Conservation (phyloP, 2,888 invertebrate species). For the Phaedon cochleariae region DNA sequence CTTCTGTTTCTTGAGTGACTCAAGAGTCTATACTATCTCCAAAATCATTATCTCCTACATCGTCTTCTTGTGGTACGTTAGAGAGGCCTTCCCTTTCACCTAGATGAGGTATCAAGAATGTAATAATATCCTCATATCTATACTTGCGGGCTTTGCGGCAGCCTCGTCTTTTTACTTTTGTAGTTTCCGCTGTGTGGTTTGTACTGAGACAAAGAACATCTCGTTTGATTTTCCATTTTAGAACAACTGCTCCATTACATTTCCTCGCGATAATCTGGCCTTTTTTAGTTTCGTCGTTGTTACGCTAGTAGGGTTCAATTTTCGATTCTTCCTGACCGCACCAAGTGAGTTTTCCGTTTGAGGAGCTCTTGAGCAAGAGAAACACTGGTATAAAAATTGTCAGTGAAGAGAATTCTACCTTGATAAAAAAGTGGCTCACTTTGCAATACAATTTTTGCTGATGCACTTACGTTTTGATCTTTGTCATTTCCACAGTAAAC, state of each 20-base stretch:
- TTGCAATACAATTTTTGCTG: constrained; percentile 20
- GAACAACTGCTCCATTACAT: constrained; percentile 6
- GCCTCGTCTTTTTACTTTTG: constrained; percentile 29
- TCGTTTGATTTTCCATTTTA: constrained; percentile 8
- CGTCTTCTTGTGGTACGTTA: too few relatives aligned
- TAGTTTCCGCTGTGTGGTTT: constrained; percentile 8
- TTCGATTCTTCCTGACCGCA: constrained; percentile 31
- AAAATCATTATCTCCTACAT: too few relatives aligned
- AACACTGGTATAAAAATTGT: constrained; percentile 34
- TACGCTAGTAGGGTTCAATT: constrained; percentile 26
- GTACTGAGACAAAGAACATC: constrained; percentile 11
- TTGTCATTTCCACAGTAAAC: constrained; percentile 22
- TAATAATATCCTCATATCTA: too few relatives aligned
- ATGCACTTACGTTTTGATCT: constrained; percentile 16
- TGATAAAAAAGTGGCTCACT: constrained; percentile 16
- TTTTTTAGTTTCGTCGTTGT: constrained; percentile 22
- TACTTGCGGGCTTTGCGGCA: too few relatives aligned
- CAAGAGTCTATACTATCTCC: too few relatives aligned
- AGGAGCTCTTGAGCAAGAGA: constrained; percentile 28
- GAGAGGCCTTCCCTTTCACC: too few relatives aligned
- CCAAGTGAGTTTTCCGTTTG: constrained; percentile 29
- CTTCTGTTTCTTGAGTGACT: too few relatives aligned
- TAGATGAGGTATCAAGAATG: too few relatives aligned
- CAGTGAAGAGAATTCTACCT: constrained; percentile 23
- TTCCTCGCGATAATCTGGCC: not conserved